These are phyloP conservation scores for Gadus chalcogrammus DNA, from an alignment of 2,113 vertebrate genomes.

Conservation along the genomic window DNA sequence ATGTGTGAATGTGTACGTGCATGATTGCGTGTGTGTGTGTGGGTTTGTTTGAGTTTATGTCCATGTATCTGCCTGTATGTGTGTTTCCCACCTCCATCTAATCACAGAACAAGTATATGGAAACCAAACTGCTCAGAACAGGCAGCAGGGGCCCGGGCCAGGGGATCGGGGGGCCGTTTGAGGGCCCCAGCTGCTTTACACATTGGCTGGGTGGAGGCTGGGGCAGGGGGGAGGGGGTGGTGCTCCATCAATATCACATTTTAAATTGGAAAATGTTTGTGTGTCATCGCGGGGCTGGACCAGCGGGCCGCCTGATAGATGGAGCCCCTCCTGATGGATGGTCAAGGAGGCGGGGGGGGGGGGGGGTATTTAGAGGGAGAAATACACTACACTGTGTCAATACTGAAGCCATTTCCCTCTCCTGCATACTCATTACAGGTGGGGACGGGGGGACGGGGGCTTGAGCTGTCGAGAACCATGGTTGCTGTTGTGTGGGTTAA, in stretches of 20 bases:
- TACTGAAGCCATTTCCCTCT: conserved; percentile 45
- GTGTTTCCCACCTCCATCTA: too few relatives aligned
- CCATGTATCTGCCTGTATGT: neutral
- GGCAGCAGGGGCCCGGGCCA: neutral
- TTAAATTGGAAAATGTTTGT: conserved; percentile 66
- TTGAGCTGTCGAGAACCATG: too few relatives aligned
- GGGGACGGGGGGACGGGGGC: conserved; percentile 1
- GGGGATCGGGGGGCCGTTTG: neutral
- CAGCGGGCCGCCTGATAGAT: conserved; percentile 60
- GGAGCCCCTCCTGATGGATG: conserved; percentile 62
- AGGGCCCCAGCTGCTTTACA: conserved; percentile 16
- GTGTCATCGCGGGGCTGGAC: conserved; percentile 50
- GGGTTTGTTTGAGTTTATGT: neutral
- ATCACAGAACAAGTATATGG: neutral
- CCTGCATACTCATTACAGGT: conserved; percentile 31
- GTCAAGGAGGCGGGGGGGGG: conserved; percentile 37
- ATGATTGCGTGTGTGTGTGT: neutral
- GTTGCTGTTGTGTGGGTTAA: too few relatives aligned
- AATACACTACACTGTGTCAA: conserved; percentile 55
- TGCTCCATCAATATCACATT: conserved; percentile 68
- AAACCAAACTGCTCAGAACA: neutral
- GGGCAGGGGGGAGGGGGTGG: conserved; percentile 43
- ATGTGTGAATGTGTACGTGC: too few relatives aligned
- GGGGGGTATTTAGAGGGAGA: conserved; percentile 25
- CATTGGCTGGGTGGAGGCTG: conserved; percentile 28